These are phyloP conservation scores for Odocoileus virginianus DNA, from an alignment of 2,113 vertebrate genomes.

Conservation along the genomic window DNA sequence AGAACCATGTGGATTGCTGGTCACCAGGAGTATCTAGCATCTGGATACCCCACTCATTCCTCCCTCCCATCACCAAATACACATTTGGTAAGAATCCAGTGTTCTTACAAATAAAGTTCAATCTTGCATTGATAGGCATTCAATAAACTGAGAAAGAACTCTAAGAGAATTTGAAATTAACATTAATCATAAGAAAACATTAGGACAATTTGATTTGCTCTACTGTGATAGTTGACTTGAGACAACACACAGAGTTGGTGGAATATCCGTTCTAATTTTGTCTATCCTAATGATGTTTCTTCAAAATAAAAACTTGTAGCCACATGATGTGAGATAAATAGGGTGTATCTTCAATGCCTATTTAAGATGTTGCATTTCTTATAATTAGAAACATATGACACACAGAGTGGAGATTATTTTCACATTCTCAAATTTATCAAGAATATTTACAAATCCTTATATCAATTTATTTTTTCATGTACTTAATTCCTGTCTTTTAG, in stretches of 20 bases:
- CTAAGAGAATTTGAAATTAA: slow-evolving; percentile 42
- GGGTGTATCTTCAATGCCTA: neutral
- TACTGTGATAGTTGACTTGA: slow-evolving; percentile 52
- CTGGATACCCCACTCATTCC: neutral
- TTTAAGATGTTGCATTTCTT: neutral
- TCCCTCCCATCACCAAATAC: neutral
- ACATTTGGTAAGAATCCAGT: neutral
- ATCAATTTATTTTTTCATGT: neutral
- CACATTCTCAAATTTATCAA: neutral
- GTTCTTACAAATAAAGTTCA: slow-evolving; percentile 46
- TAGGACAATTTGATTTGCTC: slow-evolving; percentile 34
- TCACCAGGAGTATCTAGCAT: neutral
- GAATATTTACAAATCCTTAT: slow-evolving; percentile 11
- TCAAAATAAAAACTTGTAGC: slow-evolving; percentile 49
- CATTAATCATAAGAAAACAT: slow-evolving; percentile 36
- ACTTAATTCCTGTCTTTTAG: neutral
- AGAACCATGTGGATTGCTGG: neutral
- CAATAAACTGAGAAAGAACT: slow-evolving; percentile 12
- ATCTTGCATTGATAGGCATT: neutral
- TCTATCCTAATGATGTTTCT: neutral
- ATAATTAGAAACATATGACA: neutral
- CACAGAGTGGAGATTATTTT: neutral
- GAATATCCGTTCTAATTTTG: slow-evolving; percentile 44
- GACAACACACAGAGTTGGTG: neutral
- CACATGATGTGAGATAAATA: slow-evolving; percentile 42